Percentiles rank a stretch among this genome's conserved stretches.
These are phyloP conservation scores for Parotocinclus haroldoi DNA, from an alignment of 2,797 vertebrate species.

Conservation along the genomic window DNA sequence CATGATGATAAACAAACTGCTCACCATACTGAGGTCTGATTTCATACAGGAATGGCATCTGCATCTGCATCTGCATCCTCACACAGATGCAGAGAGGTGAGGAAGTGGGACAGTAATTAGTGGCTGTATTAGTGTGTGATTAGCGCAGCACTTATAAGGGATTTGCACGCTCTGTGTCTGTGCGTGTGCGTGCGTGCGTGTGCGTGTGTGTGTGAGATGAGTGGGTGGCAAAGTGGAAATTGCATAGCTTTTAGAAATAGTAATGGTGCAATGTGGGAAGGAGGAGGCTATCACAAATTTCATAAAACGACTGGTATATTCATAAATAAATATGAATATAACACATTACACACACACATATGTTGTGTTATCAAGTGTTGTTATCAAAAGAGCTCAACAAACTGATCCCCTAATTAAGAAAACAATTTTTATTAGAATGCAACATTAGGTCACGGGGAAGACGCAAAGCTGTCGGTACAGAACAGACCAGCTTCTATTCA, in stretches of 20 bases:
- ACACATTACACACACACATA: too few relatives aligned
- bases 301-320: too few relatives aligned
- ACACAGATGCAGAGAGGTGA: slow-evolving; percentile 35
- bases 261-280: neutral
- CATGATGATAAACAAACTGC: slow-evolving; percentile 2
- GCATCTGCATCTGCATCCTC: neutral
- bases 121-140: slow-evolving; percentile 18
- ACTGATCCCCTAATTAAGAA: too few relatives aligned
- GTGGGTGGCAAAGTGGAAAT: neutral
- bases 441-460: too few relatives aligned
- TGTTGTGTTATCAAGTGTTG: too few relatives aligned
- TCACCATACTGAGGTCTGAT: slow-evolving; percentile 31
- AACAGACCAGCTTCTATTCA: too few relatives aligned
- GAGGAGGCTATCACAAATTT: too few relatives aligned
- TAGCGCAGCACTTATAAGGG: slow-evolving; percentile 24
- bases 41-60: slow-evolving; percentile 11
- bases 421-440: too few relatives aligned
- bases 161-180: slow-evolving; percentile 4
- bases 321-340: too few relatives aligned
- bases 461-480: too few relatives aligned
- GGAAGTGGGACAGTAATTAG: slow-evolving; percentile 40
- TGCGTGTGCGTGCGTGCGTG: slow-evolving; percentile 18
- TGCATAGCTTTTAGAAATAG: slow-evolving; percentile 19
- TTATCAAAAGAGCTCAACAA: too few relatives aligned
- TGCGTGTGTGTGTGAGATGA: neutral